phyloP scores from a whole-genome alignment of 1,140 invertebrate species.

The Drosophila yakuba region DNA sequence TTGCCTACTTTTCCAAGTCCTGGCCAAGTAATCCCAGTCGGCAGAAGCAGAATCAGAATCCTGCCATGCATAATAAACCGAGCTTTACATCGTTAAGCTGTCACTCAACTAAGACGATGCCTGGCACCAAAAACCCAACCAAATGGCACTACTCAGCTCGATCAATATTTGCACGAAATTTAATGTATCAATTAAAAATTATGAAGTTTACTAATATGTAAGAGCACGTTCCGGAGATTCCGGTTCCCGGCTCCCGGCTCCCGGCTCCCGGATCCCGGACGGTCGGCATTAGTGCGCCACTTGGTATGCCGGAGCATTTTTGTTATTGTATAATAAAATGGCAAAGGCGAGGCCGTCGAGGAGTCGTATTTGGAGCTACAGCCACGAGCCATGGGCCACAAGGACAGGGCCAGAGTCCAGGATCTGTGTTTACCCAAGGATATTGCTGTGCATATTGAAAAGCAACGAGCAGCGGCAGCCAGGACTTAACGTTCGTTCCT shows the following conservation, averaged over 20 bases:
- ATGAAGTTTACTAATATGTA: constrained; percentile 85
- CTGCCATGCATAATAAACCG: constrained; percentile 76
- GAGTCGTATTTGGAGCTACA: too few relatives aligned
- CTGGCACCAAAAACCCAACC: neutral
- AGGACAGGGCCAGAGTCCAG: constrained; percentile 27
- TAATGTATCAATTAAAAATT: constrained; percentile 85
- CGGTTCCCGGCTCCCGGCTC: neutral
- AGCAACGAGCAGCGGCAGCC: constrained; percentile 55
- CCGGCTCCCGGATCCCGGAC: neutral
- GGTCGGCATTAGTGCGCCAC: constrained; percentile 67
- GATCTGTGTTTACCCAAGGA: constrained; percentile 79
- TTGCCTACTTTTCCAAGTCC: constrained; percentile 29
- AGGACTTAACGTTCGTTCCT: constrained; percentile 57
- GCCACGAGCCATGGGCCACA: constrained; percentile 9
- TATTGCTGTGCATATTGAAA: constrained; percentile 83
- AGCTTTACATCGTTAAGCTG: constrained; percentile 79
- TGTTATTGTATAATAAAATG: constrained; percentile 82
- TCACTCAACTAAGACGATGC: constrained; percentile 65
- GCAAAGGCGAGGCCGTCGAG: constrained; percentile 23
- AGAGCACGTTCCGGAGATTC: constrained; percentile 75
- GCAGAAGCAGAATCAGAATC: constrained; percentile 1
- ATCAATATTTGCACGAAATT: constrained; percentile 81
- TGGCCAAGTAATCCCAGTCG: constrained; percentile 55
- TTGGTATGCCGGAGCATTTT: constrained; percentile 69
- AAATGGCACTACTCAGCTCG: constrained; percentile 31